Conservation (phyloP, 2,888 invertebrate genomes). For the Tyria jacobaeae region DNA sequence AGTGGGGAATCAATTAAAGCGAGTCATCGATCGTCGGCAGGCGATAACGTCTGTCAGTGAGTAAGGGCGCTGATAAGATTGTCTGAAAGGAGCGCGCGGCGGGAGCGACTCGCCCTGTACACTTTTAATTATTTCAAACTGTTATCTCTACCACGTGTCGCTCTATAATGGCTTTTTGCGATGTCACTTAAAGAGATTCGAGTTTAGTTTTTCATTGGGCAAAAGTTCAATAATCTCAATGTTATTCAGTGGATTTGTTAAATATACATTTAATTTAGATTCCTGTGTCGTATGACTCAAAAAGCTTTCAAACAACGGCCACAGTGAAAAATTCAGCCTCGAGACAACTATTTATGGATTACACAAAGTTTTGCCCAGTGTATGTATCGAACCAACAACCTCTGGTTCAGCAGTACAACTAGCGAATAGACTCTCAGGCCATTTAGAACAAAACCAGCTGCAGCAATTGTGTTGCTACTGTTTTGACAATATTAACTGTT, state of each 20-base stretch:
- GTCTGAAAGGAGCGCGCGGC: conserved; percentile 41
- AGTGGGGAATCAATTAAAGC: conserved; percentile 83
- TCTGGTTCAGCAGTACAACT: too few species aligned
- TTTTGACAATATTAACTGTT: too few species aligned
- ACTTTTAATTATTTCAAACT: conserved; percentile 69
- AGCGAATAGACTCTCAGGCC: too few species aligned
- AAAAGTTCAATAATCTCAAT: background rate
- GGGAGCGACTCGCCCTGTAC: conserved; percentile 36
- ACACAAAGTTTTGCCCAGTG: too few species aligned
- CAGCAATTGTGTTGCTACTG: too few species aligned
- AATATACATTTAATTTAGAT: too few species aligned
- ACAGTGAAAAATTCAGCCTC: too few species aligned
- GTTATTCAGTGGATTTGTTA: background rate
- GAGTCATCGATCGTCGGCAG: conserved; percentile 74
- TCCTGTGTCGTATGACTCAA: too few species aligned
- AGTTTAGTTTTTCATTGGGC: background rate
- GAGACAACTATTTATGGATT: too few species aligned
- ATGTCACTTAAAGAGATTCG: conserved; percentile 24
- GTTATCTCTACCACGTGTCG: conserved; percentile 51
- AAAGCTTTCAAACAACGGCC: too few species aligned
- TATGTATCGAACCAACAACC: too few species aligned
- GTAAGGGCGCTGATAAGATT: conserved; percentile 68
- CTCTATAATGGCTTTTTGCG: conserved; percentile 28
- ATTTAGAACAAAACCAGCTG: too few species aligned
- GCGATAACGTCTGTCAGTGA: conserved; percentile 76